These are phyloP conservation scores for Baronia brevicornis DNA, from an alignment of 2,888 invertebrate species.

Conservation along the genomic window DNA sequence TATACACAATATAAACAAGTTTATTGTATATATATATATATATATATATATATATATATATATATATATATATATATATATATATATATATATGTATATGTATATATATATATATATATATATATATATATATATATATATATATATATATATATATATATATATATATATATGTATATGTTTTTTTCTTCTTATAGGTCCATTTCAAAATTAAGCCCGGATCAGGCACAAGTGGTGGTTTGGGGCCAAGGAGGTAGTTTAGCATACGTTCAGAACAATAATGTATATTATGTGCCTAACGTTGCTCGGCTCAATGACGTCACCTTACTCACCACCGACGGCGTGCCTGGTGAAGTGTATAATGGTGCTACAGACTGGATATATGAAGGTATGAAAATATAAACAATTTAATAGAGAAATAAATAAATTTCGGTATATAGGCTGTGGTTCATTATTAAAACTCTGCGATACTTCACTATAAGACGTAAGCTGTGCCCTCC, in stretches of 20 bases:
- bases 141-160: neutral
- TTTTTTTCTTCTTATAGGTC: constrained; percentile 34
- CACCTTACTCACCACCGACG: constrained; percentile 75
- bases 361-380: constrained; percentile 95
- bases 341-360: constrained; percentile 79
- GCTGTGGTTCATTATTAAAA: too few relatives aligned
- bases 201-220: constrained; percentile 63
- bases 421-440: too few relatives aligned
- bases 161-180: neutral
- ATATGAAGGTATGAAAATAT: constrained; percentile 86
- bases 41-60: too few relatives aligned
- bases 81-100: too few relatives aligned
- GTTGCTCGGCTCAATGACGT: constrained; percentile 40
- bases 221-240: constrained; percentile 76
- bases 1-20: too few relatives aligned
- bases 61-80: too few relatives aligned
- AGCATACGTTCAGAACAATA: constrained; percentile 80
- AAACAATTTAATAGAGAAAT: too few relatives aligned
- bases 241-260: constrained; percentile 61
- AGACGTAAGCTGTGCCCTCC: too few relatives aligned
- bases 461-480: too few relatives aligned
- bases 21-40: too few relatives aligned
- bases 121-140: too few relatives aligned
- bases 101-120: too few relatives aligned
- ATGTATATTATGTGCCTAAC: constrained; percentile 78